Percentiles rank a stretch among this genome's conserved stretches.
phyloP scores from a whole-genome alignment of 2,888 invertebrate genomes.

The Diarsia dahlii region DNA sequence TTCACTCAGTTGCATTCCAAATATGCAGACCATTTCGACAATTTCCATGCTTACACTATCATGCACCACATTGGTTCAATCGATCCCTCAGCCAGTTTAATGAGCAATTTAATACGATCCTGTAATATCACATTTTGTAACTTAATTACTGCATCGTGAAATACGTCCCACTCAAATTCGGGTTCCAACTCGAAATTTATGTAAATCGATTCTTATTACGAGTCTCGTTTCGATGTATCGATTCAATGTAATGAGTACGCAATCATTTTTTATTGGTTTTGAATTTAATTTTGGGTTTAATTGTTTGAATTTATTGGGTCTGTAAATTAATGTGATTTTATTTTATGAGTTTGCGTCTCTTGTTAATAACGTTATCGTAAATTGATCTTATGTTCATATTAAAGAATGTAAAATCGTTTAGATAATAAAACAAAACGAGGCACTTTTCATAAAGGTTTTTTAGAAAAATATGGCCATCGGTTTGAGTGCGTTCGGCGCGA shows the following conservation, averaged over 20 bases:
- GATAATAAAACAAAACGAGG: background rate
- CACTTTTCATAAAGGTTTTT: background rate
- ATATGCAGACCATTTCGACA: background rate
- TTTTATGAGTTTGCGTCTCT: background rate
- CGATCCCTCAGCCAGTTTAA: constrained; percentile 46
- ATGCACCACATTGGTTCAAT: constrained; percentile 18
- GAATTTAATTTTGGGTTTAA: constrained; percentile 42
- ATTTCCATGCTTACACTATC: constrained; percentile 17
- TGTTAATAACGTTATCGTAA: background rate
- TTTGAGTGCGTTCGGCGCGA: background rate
- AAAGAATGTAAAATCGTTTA: background rate
- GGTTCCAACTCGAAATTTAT: constrained; percentile 60
- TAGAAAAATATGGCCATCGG: background rate
- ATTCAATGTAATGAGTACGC: constrained; percentile 48
- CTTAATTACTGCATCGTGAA: constrained; percentile 61
- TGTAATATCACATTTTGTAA: constrained; percentile 65
- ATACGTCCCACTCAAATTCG: constrained; percentile 60
- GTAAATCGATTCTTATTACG: constrained; percentile 64
- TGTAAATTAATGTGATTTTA: constrained; percentile 16
- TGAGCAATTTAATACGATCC: constrained; percentile 52
- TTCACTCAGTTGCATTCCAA: background rate
- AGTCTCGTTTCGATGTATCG: constrained; percentile 41
- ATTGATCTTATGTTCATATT: background rate
- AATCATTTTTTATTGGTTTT: constrained; percentile 51
- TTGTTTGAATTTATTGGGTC: constrained; percentile 30